Percentiles rank a stretch among this genome's conserved stretches.
These are phyloP conservation scores for Drosophila ficusphila DNA, from an alignment of 1,140 invertebrate genomes.

Conservation along the genomic window DNA sequence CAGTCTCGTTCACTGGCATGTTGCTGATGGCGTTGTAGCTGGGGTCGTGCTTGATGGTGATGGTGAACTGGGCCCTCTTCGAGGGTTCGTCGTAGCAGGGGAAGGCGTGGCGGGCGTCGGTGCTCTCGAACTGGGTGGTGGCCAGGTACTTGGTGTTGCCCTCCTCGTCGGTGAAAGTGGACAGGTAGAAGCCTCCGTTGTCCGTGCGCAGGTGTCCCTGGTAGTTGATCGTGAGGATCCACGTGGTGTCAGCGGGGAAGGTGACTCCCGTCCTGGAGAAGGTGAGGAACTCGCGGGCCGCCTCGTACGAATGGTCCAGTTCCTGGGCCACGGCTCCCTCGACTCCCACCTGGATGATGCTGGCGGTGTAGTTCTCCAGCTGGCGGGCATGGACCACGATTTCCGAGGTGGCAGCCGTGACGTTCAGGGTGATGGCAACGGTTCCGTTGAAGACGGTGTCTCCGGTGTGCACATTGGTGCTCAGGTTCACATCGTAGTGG, in stretches of 20 bases:
- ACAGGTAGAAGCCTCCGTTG: conserved; percentile 92
- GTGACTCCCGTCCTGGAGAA: conserved; percentile 49
- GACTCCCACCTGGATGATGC: conserved; percentile 24
- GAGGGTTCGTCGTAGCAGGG: conserved; percentile 96
- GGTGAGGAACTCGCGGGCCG: conserved; percentile 65
- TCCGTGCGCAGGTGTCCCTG: conserved; percentile 86
- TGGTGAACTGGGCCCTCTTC: conserved; percentile 91
- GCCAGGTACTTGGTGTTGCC: conserved; percentile 87
- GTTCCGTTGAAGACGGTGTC: conserved; percentile 85
- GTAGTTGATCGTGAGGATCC: conserved; percentile 85
- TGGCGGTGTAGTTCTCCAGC: conserved; percentile 52
- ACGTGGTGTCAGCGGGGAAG: conserved; percentile 57
- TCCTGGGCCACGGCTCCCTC: neutral
- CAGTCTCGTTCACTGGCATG: conserved; percentile 85
- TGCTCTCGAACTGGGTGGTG: conserved; percentile 92
- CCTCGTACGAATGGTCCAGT: conserved; percentile 11
- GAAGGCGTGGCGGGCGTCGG: conserved; percentile 91
- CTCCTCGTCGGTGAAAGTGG: conserved; percentile 87
- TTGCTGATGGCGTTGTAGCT: conserved; percentile 90
- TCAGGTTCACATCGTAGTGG: conserved; percentile 87
- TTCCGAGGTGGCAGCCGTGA: conserved; percentile 55
- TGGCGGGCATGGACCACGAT: conserved; percentile 85
- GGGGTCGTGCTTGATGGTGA: conserved; percentile 87
- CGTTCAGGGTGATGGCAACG: conserved; percentile 85
- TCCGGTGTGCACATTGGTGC: conserved; percentile 86